These are phyloP conservation scores for Ahaetulla prasina DNA, from an alignment of 2,113 vertebrate genomes.

Conservation along the genomic window DNA sequence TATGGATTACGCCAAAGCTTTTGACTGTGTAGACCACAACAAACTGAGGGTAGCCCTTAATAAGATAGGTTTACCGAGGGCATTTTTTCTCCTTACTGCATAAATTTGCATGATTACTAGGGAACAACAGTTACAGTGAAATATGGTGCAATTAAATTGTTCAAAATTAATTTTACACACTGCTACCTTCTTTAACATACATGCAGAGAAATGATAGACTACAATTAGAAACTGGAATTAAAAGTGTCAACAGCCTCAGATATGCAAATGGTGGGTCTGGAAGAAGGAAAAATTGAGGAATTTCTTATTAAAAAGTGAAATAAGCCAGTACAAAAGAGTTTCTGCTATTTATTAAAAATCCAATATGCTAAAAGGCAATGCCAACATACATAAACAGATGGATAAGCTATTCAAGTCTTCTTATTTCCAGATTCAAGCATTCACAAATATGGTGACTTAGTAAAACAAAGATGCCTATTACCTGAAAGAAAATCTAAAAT, in stretches of 20 bases:
- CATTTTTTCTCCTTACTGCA: not conserved
- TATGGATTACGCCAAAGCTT: not conserved
- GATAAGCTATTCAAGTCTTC: not conserved
- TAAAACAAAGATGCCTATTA: not conserved
- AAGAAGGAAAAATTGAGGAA: not conserved
- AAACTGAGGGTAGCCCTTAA: not conserved
- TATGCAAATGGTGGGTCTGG: not conserved
- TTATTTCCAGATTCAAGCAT: not conserved
- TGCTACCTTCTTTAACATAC: not conserved
- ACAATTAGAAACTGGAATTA: not conserved
- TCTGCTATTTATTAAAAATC: not conserved
- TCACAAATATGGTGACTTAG: not conserved
- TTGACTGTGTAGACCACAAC: not conserved
- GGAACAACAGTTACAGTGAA: not conserved
- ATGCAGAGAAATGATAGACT: not conserved
- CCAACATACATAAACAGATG: not conserved
- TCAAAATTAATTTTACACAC: not conserved
- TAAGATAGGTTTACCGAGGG: not conserved
- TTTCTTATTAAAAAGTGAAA: not conserved
- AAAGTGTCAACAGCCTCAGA: not conserved
- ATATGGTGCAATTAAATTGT: not conserved
- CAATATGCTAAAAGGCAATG: not conserved
- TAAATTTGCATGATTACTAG: not conserved
- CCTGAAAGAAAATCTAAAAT: not conserved
- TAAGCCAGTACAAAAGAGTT: not conserved